A percentile compares a stretch with the other conserved stretches of the same genome.
phyloP scores from a whole-genome alignment of 2,888 invertebrate species.

The Unio pictorum region DNA sequence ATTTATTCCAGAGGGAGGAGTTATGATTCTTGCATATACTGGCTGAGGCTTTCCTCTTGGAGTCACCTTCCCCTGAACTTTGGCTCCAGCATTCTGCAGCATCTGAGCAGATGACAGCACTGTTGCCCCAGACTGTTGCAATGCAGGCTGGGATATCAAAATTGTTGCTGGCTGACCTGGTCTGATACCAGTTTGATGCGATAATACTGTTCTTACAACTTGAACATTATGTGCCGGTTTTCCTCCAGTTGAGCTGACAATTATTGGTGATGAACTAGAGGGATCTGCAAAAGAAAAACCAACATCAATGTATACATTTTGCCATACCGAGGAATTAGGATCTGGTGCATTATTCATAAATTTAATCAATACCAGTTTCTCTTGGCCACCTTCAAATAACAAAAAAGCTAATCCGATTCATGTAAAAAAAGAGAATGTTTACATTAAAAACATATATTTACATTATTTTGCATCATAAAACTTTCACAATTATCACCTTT shows the following conservation, averaged over 20 bases:
- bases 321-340: neutral
- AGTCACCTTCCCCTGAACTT: constrained; percentile 45
- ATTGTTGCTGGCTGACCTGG: constrained; percentile 65
- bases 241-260: constrained; percentile 40
- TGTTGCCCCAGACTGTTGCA: constrained; percentile 48
- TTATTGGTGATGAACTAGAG: constrained; percentile 22
- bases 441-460: too few species aligned
- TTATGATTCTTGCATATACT: constrained; percentile 67
- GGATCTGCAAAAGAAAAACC: constrained; percentile 18
- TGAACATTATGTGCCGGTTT: constrained; percentile 62
- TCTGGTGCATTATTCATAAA: neutral
- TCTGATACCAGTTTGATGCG: constrained; percentile 64
- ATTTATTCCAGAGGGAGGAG: constrained; percentile 63
- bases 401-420: too few species aligned
- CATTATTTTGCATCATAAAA: too few species aligned
- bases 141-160: constrained; percentile 63
- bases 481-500: too few species aligned
- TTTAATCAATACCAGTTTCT: neutral
- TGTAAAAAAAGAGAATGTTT: too few species aligned
- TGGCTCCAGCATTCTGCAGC: constrained; percentile 40
- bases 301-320: too few species aligned
- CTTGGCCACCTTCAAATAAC: too few species aligned
- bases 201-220: constrained; percentile 66
- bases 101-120: constrained; percentile 49
- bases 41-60: constrained; percentile 60